phyloP scores from a whole-genome alignment of 2,888 invertebrate species.

The Silvanus unidentatus region DNA sequence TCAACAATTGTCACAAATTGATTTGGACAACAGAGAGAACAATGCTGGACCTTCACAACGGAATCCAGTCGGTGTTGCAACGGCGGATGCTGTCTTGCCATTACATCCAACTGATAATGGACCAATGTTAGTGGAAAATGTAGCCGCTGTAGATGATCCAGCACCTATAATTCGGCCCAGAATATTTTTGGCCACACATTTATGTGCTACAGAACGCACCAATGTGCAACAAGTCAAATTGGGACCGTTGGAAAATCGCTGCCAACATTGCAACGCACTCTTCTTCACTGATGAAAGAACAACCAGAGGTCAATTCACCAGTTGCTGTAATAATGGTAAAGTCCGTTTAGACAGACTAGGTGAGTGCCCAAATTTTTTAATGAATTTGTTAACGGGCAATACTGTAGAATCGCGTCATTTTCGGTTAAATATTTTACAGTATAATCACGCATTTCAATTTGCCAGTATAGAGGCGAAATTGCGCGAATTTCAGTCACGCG shows the following conservation, averaged over 20 bases:
- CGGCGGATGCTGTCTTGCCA: too few species aligned
- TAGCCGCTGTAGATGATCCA: too few species aligned
- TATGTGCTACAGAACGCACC: not conserved
- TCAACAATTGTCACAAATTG: too few species aligned
- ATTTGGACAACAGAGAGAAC: too few species aligned
- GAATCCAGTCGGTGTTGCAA: too few species aligned
- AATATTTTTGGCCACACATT: too few species aligned
- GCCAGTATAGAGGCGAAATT: not conserved
- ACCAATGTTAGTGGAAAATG: too few species aligned
- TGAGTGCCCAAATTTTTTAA: not conserved
- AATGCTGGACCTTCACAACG: too few species aligned
- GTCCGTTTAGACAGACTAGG: not conserved
- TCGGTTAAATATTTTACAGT: not conserved
- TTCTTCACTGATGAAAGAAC: not conserved
- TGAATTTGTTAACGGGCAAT: not conserved
- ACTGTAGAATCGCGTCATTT: not conserved
- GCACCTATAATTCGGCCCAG: too few species aligned
- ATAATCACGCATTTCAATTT: slow-evolving; percentile 1
- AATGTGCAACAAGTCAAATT: not conserved
- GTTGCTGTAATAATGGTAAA: not conserved
- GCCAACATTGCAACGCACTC: not conserved
- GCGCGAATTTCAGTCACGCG: not conserved
- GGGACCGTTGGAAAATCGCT: not conserved
- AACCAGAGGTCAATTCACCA: not conserved
- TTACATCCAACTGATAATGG: too few species aligned